Evolutionary conservation across 2,797 vertebrate species (phyloP).

Genomic region (Octomys mimax): DNA sequence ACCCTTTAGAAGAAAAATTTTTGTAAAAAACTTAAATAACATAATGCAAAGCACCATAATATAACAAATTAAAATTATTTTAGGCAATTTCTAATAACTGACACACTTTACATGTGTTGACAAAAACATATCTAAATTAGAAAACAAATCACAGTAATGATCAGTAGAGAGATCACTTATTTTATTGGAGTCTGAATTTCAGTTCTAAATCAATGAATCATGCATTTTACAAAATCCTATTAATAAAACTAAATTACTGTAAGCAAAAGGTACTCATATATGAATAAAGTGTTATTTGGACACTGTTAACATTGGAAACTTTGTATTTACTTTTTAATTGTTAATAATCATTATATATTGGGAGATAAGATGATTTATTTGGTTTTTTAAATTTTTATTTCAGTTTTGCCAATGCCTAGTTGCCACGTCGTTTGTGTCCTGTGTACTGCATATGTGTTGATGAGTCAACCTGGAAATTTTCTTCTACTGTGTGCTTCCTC

Average conservation of each 20-base stretch:
- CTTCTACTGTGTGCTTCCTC: neutral
- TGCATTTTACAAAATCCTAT: neutral
- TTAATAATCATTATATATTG: neutral
- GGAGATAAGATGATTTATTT: neutral
- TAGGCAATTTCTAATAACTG: slow-evolving; percentile 4
- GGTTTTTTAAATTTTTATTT: neutral
- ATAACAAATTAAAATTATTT: neutral
- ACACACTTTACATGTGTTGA: neutral
- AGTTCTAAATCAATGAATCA: slow-evolving; percentile 21
- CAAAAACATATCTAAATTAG: slow-evolving; percentile 23
- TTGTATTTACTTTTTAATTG: slow-evolving; percentile 9
- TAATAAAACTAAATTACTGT: slow-evolving; percentile 33
- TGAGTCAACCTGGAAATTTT: neutral
- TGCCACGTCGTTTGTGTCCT: neutral
- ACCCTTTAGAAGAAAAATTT: slow-evolving; percentile 21
- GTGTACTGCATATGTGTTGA: neutral
- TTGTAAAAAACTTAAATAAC: slow-evolving; percentile 36
- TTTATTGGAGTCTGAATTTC: neutral
- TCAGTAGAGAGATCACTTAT: neutral
- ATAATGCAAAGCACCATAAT: neutral
- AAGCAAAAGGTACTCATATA: neutral
- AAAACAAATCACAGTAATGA: neutral
- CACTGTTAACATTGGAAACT: neutral
- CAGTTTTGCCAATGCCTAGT: neutral
- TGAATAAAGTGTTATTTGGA: slow-evolving; percentile 20